Percentiles rank a stretch among this genome's conserved stretches.
Evolutionary conservation across 64 coral and sea anemone species (phyloP).

Genomic region (Montipora cactus): DNA sequence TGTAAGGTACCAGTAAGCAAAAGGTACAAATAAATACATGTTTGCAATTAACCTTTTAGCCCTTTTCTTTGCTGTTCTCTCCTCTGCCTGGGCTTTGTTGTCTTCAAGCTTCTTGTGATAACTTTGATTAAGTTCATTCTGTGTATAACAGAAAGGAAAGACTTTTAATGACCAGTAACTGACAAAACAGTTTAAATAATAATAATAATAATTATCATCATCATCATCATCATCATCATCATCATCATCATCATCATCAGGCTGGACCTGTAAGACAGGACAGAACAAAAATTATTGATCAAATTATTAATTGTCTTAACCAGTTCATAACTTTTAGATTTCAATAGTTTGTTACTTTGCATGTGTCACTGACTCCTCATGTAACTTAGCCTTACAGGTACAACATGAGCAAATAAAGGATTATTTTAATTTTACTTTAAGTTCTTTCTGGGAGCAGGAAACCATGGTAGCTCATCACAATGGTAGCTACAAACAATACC

Average conservation of each 20-base stretch:
- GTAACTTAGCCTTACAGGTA: no score
- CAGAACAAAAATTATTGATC: no score
- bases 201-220: no score
- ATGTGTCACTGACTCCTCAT: no score
- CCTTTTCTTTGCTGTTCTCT: conserved; percentile 97
- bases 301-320: background rate
- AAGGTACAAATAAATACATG: background rate
- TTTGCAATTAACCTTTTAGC: conserved; percentile 84
- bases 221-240: no score
- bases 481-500: conserved; percentile 8
- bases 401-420: no score
- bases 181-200: no score
- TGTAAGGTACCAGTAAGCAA: background rate
- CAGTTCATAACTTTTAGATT: background rate
- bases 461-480: no score
- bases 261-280: no score
- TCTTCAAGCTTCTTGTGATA: conserved; percentile 97
- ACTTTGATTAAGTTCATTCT: conserved; percentile 80
- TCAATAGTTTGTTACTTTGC: background rate
- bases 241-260: no score
- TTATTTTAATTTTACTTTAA: background rate
- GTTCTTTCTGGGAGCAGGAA: no score
- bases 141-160: background rate
- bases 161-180: no score
- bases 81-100: conserved; percentile 88